These are phyloP conservation scores for Rugalucina vietnamica DNA, from an alignment of 2,888 invertebrate species.

Conservation along the genomic window DNA sequence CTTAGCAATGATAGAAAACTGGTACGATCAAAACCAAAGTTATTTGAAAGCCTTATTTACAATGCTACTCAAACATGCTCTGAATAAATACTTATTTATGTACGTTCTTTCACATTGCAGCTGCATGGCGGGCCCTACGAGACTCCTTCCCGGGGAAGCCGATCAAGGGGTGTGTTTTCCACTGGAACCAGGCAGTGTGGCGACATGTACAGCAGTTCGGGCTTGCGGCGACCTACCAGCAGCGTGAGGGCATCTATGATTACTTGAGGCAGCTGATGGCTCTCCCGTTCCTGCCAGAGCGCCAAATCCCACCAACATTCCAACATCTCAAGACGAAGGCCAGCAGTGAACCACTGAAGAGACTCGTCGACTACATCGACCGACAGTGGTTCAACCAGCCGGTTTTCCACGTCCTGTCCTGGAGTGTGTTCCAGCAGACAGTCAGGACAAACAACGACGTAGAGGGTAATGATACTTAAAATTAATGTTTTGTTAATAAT, in stretches of 20 bases:
- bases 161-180: not conserved
- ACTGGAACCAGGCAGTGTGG: not conserved
- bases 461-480: too few species aligned
- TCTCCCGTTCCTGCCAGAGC: not conserved
- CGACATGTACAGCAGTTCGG: not conserved
- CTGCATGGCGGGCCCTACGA: not conserved
- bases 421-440: not conserved
- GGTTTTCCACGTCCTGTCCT: not conserved
- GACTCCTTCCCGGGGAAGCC: not conserved
- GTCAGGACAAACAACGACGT: conserved; percentile 11
- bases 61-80: too few species aligned
- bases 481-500: too few species aligned
- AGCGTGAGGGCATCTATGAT: not conserved
- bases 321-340: not conserved
- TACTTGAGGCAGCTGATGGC: not conserved
- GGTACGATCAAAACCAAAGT: too few species aligned
- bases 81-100: not conserved
- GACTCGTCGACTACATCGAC: not conserved
- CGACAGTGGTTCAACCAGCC: conserved; percentile 6
- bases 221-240: not conserved
- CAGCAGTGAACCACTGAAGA: not conserved
- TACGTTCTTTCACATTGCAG: not conserved
- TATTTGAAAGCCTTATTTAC: too few species aligned
- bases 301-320: not conserved
- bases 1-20: too few species aligned